These are phyloP conservation scores for Presbytis comata DNA, from an alignment of 2,797 vertebrate genomes.

Conservation along the genomic window DNA sequence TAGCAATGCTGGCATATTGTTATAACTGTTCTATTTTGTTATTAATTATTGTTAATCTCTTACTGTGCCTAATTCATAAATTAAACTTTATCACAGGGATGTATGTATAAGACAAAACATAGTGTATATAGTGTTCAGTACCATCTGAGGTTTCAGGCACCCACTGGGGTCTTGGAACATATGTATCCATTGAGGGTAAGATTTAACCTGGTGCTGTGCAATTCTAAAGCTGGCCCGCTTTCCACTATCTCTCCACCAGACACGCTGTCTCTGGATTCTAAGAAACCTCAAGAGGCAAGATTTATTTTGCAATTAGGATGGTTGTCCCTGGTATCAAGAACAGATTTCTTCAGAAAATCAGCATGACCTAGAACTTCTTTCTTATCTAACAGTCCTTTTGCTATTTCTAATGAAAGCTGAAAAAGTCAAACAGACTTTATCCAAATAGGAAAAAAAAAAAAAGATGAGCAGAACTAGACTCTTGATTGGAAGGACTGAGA, in stretches of 20 bases:
- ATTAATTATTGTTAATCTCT: background rate
- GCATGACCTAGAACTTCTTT: conserved; percentile 33
- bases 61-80: background rate
- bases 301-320: background rate
- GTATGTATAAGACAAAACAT: background rate
- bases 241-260: background rate
- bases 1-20: background rate
- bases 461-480: background rate
- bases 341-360: conserved; percentile 21
- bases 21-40: background rate
- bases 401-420: conserved; percentile 49
- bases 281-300: background rate
- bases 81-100: background rate
- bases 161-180: background rate
- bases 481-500: background rate
- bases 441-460: background rate
- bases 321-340: background rate
- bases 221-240: background rate
- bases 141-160: background rate
- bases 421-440: conserved; percentile 34
- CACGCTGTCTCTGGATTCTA: background rate
- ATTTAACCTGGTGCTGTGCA: no score
- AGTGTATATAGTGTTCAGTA: background rate
- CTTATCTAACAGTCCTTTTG: conserved; percentile 49
- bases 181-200: background rate